These are phyloP conservation scores for Lepidiolamprologus cunningtoni DNA, from an alignment of 2,113 vertebrate species.

Conservation along the genomic window DNA sequence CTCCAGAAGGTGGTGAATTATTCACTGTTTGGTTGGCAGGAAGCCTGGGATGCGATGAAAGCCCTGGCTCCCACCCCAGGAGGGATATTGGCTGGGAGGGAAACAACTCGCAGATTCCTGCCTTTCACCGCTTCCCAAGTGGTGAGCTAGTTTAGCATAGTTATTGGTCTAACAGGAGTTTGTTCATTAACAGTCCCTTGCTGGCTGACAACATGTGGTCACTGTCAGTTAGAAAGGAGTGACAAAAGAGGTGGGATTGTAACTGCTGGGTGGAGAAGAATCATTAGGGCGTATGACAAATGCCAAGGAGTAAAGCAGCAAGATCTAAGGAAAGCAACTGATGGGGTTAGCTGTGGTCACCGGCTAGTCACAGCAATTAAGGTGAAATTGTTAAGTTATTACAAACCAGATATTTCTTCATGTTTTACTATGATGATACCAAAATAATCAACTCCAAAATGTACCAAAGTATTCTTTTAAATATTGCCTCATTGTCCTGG, in stretches of 20 bases:
- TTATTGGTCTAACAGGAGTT: conserved; percentile 48
- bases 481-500: background rate
- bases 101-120: conserved; percentile 17
- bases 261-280: conserved; percentile 28
- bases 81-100: conserved; percentile 36
- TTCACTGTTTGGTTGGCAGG: conserved; percentile 57
- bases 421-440: background rate
- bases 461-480: background rate
- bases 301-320: background rate
- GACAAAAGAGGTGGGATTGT: conserved; percentile 38
- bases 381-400: background rate
- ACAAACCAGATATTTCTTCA: background rate
- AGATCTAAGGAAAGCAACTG: background rate
- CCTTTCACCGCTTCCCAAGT: background rate
- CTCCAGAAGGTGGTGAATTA: conserved; percentile 68
- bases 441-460: background rate
- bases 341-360: background rate
- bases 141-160: conserved; percentile 10
- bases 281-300: conserved; percentile 23
- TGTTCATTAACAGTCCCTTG: conserved; percentile 50
- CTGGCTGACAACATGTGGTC: conserved; percentile 55
- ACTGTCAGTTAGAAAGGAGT: conserved; percentile 48
- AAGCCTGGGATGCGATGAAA: conserved; percentile 55
- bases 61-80: conserved; percentile 43
- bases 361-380: background rate